Evolutionary conservation across 2,888 invertebrate species (phyloP), one percentile per base, ranked within the genome.

Genomic region (Tricholauxania praeusta): DNA sequence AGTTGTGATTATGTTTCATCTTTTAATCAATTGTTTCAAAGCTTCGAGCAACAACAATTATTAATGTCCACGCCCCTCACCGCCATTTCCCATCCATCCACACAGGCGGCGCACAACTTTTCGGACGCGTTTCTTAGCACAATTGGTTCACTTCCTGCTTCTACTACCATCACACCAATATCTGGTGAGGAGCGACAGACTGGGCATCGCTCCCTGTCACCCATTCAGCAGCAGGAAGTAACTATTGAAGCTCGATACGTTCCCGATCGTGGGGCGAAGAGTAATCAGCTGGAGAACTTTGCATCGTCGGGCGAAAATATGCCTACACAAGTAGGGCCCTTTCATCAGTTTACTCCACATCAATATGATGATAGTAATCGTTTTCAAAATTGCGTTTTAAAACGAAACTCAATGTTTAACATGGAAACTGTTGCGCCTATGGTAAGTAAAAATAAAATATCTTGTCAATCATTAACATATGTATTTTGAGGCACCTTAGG

Each of bases 1-100:
- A 51, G 66, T 47, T 60, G 62, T 1, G 73, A 71, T 15, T 71
- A 73, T 65, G 19, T 66, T 7, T 71, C 73, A 17, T 17, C 69
- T 8, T 62, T 60, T 14, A 71, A 66, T 53, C 73, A 73, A 14
- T 70, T 70, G 32, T 73, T 70, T 55, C 73, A 66, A 48, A 66
- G 28, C 28, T 62, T 65, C 15, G 73, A 73, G 5, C 70, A 73
- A 14, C 70, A 73, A 53, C 73, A 73, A 22, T 51, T 71, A 32
- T 63, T 68, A 52, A 70, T 60, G 60, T 47, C 65, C 6, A 49
- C 66, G 4, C 55, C 69, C 17, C 48, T 59, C 32, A 6, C 64
- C 17, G 4, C 64, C 10, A 32, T 64, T 22, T 52, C 52, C 19
- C 63, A 63, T 51, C 15, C 28, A 15, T 19, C 68, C 17, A 10